A percentile compares a stretch with the other conserved stretches of the same genome.
phyloP scores from a whole-genome alignment of 2,888 invertebrate genomes.

The Conus canariensis region DNA sequence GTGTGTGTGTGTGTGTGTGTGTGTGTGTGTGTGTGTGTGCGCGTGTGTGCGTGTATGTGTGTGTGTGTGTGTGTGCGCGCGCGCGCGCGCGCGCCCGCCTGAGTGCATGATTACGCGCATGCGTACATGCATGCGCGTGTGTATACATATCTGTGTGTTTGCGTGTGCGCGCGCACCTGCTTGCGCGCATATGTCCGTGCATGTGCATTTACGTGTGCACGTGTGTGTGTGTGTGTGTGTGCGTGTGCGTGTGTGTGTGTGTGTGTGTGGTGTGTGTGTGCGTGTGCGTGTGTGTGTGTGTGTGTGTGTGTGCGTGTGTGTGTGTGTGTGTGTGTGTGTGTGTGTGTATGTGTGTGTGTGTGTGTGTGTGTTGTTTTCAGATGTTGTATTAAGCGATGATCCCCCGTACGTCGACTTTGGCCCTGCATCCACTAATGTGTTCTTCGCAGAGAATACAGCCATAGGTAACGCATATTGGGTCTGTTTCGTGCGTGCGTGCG shows the following conservation, averaged over 20 bases:
- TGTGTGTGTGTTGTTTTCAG: conserved; percentile 23
- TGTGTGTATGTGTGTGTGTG: not conserved
- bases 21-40: too few relatives aligned
- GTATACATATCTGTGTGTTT: not conserved
- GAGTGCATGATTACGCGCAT: too few relatives aligned
- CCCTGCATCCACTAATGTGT: not conserved
- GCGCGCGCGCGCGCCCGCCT: too few relatives aligned
- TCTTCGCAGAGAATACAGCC: not conserved
- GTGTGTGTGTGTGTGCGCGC: too few relatives aligned
- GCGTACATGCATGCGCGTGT: not conserved
- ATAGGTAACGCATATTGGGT: not conserved
- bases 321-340: not conserved
- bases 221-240: conserved; percentile 6
- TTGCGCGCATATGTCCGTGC: too few relatives aligned
- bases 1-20: too few relatives aligned
- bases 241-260: not conserved
- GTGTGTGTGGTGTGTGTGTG: not conserved
- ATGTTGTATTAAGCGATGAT: not conserved
- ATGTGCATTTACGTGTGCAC: not conserved
- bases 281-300: not conserved
- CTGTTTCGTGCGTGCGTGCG: not conserved
- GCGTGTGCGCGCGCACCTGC: not conserved
- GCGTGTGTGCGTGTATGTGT: too few relatives aligned
- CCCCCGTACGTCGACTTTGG: not conserved
- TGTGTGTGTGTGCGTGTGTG: not conserved